These are phyloP conservation scores for Lasiurus borealis DNA, from an alignment of 2,113 vertebrate genomes.

Conservation along the genomic window DNA sequence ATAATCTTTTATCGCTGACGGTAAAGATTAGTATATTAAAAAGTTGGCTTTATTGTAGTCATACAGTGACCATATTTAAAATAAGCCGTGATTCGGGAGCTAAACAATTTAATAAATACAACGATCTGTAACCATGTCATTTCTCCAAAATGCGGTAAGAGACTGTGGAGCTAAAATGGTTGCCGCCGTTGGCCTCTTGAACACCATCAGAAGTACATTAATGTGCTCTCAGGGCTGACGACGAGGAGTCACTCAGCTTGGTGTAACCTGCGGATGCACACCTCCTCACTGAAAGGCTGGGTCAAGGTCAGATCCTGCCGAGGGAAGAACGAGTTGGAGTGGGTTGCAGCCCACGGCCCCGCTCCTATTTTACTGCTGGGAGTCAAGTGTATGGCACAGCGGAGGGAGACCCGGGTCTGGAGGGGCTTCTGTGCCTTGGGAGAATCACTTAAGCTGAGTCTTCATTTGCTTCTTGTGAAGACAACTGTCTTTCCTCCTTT, in stretches of 20 bases:
- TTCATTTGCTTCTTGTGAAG: neutral
- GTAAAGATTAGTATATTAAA: neutral
- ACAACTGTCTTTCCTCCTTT: neutral
- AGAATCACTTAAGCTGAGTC: neutral
- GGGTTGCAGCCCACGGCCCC: fast-evolving
- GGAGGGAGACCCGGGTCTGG: neutral
- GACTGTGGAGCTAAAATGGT: neutral
- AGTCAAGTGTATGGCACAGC: too few species aligned
- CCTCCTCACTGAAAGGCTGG: neutral
- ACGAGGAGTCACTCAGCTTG: too few species aligned
- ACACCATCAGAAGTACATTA: neutral
- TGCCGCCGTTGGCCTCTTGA: neutral
- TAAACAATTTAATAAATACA: neutral
- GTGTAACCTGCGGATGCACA: fast-evolving
- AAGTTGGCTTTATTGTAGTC: neutral
- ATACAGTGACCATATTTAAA: neutral
- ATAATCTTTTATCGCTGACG: neutral
- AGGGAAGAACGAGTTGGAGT: neutral
- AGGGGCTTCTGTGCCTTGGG: neutral
- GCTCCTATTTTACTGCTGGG: neutral
- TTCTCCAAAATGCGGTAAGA: neutral
- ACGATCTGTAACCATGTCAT: neutral
- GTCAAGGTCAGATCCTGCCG: neutral
- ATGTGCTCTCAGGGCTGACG: neutral
- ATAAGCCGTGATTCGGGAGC: neutral